Evolutionary conservation across 2,888 invertebrate genomes (phyloP), one percentile per base, ranked within the genome.

Genomic region (Euzophera pinguis): DNA sequence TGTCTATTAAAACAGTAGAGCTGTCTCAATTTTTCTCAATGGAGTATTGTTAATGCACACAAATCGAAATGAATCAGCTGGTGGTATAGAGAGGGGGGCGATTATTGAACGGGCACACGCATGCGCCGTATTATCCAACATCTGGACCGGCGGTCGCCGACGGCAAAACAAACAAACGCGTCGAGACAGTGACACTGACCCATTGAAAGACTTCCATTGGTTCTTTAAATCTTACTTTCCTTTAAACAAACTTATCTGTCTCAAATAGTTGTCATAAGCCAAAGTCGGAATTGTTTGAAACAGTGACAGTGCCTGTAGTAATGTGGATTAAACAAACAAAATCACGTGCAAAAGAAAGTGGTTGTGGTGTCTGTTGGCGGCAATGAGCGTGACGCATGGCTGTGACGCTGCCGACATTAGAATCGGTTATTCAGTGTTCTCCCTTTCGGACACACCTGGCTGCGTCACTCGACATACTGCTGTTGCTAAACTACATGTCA

Each of bases 281-380:
- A 4, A 7, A 32, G 8, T 5, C 5, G 22, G 22, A 22, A 22
- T 22, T 22, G 10, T 32, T 32, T 32, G 32, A 32, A 9, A 34
- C 16, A 32, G 14, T 45, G 45, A 45, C 32, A 45, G 32, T 34
- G 45, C n/a, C 1, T 13, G 39, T 39, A 27, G 47, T 49, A 50
- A 55, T 48, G 50, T 55, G 22, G 22, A 22, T 22, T 75, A 76
- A 73, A 73, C 63, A 75, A 81, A 79, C 76, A 78, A 75, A 80
- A 76, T 82, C 73, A 79, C 75, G 77, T 81, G 78, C 75, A 80
- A 80, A 87, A 84, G 87, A 87, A 89, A 89, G 87, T 88, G 84
- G 71, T 74, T 67, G 71, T 69, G 72, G 67, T 73, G 71, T 71
- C 71, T 66, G 68, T 63, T 63, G 64, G 70, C 69, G 73, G 58